These are phyloP conservation scores for Okapia johnstoni DNA, from an alignment of 2,113 vertebrate genomes.

Conservation along the genomic window DNA sequence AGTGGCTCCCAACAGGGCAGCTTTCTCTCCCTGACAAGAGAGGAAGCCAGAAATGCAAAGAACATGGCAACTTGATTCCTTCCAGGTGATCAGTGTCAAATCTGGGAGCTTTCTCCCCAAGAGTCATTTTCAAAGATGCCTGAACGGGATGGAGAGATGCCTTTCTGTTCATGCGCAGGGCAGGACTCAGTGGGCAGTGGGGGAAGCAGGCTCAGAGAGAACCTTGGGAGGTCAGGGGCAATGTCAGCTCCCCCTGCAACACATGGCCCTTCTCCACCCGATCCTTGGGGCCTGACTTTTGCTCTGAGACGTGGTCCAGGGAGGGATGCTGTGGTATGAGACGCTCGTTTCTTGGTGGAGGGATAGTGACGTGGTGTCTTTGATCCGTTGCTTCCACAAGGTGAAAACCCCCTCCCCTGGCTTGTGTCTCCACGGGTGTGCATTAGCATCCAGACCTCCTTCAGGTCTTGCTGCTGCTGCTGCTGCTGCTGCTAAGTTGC, in stretches of 20 bases:
- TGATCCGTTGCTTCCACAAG: background rate
- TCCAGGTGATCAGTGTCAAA: background rate
- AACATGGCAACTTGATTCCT: background rate
- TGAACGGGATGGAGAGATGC: accelerated
- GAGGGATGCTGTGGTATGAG: accelerated
- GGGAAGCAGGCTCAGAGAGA: background rate
- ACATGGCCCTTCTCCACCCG: accelerated
- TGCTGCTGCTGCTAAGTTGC: background rate
- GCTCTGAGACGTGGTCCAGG: accelerated
- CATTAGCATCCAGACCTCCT: background rate
- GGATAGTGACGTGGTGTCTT: background rate
- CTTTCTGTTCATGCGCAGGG: accelerated
- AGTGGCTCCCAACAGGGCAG: accelerated
- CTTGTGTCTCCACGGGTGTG: too few species aligned
- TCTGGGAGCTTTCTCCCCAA: background rate
- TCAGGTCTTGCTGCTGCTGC: background rate
- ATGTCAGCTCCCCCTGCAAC: background rate
- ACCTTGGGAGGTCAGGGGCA: background rate
- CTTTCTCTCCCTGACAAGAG: background rate
- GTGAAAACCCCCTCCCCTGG: background rate
- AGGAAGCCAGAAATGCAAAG: background rate
- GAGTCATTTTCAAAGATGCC: background rate
- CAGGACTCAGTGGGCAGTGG: background rate
- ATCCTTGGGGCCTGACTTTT: background rate
- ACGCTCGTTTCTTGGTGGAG: accelerated